Evolutionary conservation across 2,797 vertebrate species (phyloP).

Genomic region (Setipinna tenuifilis): DNA sequence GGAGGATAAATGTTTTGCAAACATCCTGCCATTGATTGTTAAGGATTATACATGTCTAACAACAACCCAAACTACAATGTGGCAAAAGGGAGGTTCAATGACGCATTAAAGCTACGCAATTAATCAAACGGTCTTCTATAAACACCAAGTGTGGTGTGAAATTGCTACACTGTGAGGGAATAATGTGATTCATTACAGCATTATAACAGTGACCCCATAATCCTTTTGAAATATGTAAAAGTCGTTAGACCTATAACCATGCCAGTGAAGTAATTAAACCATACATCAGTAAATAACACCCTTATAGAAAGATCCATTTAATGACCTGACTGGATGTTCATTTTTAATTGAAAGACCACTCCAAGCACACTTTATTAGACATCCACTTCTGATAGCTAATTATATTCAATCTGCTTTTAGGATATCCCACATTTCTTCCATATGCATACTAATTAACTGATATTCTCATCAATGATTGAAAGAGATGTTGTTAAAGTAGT

Average conservation of each 20-base stretch:
- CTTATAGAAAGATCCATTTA: constrained; percentile 43
- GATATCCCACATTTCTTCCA: constrained; percentile 40
- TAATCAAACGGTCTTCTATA: constrained; percentile 17
- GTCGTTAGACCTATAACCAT: constrained; percentile 49
- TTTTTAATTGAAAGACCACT: constrained; percentile 57
- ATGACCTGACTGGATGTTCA: constrained; percentile 41
- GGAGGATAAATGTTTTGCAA: constrained; percentile 19
- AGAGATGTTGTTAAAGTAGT: background rate
- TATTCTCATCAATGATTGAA: constrained; percentile 39
- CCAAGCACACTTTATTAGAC: constrained; percentile 47
- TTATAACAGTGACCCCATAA: constrained; percentile 43
- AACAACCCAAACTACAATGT: background rate
- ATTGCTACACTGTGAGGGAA: constrained; percentile 32
- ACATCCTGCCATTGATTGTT: constrained; percentile 14
- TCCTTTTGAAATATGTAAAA: constrained; percentile 38
- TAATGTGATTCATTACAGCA: constrained; percentile 43
- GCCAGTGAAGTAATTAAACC: constrained; percentile 55
- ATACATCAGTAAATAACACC: constrained; percentile 50
- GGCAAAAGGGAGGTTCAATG: background rate
- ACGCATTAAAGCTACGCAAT: background rate
- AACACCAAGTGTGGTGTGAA: constrained; percentile 21
- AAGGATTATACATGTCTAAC: background rate
- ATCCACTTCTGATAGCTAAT: constrained; percentile 47
- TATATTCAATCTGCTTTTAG: constrained; percentile 50
- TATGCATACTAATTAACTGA: constrained; percentile 45